Base-by-base conservation (phyloP, 2,113 vertebrate genomes). In the Equus quagga region DNA sequence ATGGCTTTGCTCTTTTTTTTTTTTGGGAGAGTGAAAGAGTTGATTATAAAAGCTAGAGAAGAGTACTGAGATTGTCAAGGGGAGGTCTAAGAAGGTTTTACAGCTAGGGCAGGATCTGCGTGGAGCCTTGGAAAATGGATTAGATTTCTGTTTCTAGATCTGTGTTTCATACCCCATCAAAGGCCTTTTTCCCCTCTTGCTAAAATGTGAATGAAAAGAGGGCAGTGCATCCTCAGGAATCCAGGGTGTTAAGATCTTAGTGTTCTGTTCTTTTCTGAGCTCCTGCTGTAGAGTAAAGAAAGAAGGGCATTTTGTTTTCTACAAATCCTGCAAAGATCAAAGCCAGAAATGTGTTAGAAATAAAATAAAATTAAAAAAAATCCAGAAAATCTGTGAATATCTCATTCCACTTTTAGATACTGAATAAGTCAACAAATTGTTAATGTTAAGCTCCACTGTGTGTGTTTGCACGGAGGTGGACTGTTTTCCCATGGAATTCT, bases 391-490 rank as follows among this genome's bases (percentile, higher is more conserved):
- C 41, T 56, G 49, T 31, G 60, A 67, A 67, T 91, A 64, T 85
- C 28, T 79, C 78, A 60, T 89, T 96, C 44, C 81, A 41, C 23
- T 98, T 98, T 69, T 7, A 3, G 91, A 92, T 97, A 93, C 97
- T 97, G 97, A 98, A 98, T 98, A 97, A 98, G 97, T 98, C 92
- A 98, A 73, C 94, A 98, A 94, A 96, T 72, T 96, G 96, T 90
- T 96, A 94, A 90, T 95, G 95, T 93, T 94, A 93, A 24, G 70
- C 23, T 67, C 41, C 67, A 58, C 8, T 26, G 36, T 88, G 33
- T 76, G 36, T 88, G 33, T 76, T 83, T 88, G 26, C 21, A 14
- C 51, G 51, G 67, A 83, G 51, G 5, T 81, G 4, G 60, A 49
- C 54, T 65, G 28, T 91, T 89, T 91, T 96, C 56, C 28, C 21